These are phyloP conservation scores for Eriosoma lanigerum DNA, from an alignment of 1,140 invertebrate species.

Conservation along the genomic window DNA sequence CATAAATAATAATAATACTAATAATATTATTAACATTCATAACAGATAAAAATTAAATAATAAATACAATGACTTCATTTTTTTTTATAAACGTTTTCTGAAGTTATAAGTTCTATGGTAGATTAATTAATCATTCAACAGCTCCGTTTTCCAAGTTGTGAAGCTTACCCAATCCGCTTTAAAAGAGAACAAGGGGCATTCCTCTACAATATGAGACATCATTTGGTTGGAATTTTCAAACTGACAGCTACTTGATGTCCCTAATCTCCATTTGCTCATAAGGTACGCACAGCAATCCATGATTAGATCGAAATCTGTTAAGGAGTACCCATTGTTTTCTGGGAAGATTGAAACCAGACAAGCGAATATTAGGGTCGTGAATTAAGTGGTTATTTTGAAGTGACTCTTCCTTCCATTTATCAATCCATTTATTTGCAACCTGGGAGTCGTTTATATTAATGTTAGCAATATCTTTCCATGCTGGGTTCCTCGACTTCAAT, in stretches of 20 bases:
- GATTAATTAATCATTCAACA: too few relatives aligned
- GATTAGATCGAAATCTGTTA: neutral
- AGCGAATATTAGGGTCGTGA: too few relatives aligned
- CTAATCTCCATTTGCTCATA: neutral
- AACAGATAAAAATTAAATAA: too few relatives aligned
- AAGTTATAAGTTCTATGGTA: too few relatives aligned
- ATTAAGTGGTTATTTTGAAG: neutral
- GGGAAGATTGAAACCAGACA: too few relatives aligned
- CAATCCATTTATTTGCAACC: neutral
- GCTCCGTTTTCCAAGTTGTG: too few relatives aligned
- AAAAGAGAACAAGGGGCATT: too few relatives aligned
- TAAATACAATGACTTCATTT: too few relatives aligned
- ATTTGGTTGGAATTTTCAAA: neutral
- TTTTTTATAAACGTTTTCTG: too few relatives aligned
- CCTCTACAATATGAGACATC: neutral
- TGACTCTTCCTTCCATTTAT: neutral
- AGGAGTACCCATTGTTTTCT: conserved; percentile 1
- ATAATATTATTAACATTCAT: too few relatives aligned
- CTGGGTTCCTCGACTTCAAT: neutral
- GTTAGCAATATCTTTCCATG: neutral
- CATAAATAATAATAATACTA: too few relatives aligned
- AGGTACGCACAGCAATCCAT: neutral
- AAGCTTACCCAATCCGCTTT: too few relatives aligned
- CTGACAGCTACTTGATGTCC: neutral
- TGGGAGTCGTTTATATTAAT: neutral